Base-by-base conservation (phyloP, 2,113 vertebrate genomes). In the Stercorarius parasiticus region DNA sequence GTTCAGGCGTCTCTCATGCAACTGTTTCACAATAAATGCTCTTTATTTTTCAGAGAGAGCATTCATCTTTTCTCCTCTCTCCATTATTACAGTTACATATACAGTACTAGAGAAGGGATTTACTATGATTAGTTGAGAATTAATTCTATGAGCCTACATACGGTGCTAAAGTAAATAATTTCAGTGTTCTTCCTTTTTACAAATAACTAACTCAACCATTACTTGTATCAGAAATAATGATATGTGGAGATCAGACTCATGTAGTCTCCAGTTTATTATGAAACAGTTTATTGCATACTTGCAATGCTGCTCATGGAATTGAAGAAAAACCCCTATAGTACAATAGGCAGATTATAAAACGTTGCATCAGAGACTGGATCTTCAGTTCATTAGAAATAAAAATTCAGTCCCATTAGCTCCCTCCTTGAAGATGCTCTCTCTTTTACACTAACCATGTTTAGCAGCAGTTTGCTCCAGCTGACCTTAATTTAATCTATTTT, bases 401-500 rank as follows among this genome's bases (percentile, higher is more conserved):
- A 93, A 96, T 56, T 84, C 79, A 74, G 36, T 36, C 36, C 59
- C 79, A 86, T 93, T 93, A 93, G 49, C 79, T 93, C 38, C 65
- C 74, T 93, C 69, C 94, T 95, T 53, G 61, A 90, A 96, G 95
- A 96, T n/a, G 40, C 50, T 92, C 53, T 67, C 47, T 91, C 40
- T 96, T 88, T 87, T 86, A 62, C 80, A 76, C 67, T 91, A 95
- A 94, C 72, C 56, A 74, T 64, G 70, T 91, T 94, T 92, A 97
- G 91, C 92, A 91, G 83, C 86, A 85, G 83, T 94, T 96, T 95
- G 92, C 94, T 97, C 91, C 86, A 70, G 86, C 80, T 97, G 95
- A 96, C 96, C 96, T 93, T 96, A 97, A 96, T 94, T 96, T 91
- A 97, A 94, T 94, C 83, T 86, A 74, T 84, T 96, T 96, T 95